Base-by-base conservation (phyloP, 2,888 invertebrate genomes). In the Dorcus hopei region DNA sequence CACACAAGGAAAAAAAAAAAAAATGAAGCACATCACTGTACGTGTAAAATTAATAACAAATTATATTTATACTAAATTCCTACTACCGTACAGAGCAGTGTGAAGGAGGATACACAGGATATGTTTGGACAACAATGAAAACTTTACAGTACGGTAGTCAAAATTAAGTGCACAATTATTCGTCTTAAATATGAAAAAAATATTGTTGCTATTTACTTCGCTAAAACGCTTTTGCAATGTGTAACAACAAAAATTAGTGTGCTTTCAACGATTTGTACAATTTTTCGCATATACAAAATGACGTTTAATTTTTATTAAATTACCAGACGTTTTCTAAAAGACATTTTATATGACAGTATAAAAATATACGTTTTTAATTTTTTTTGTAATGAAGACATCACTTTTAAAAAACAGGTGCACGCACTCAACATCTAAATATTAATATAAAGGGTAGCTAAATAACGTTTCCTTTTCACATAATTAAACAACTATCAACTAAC, bases 401-500 rank as follows among this genome's bases (percentile, higher is more conserved):
- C 26, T 33, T 33, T 33, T 33, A 33, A 33, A 33, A 33, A 33
- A 33, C 26, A 33, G 26, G 26, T 33, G 26, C 6, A 33, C 7
- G 5, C 26, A 33, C 26, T 33, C 26, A 33, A 33, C 26, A 33
- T 33, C 26, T 33, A 33, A 33, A 33, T 33, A 41, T 49, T 23
- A 16, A 54, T 33, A 54, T 33, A 33, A 33, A 33, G 26, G 7
- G 26, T 6, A 33, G 26, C 6, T 33, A 33, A 4, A 33, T 33
- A 33, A 33, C 26, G 26, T 33, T 33, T 33, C 7, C 26, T 33
- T 33, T 33, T 33, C 26, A 3, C 26, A 33, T 6, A 51, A 42
- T 49, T 50, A 51, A 42, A 52, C 38, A 51, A 57, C 48, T 57
- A 57, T 51, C 57, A 52, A 57, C 57, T 57, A 57, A 56, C 56